Evolutionary conservation across 2,113 vertebrate species (phyloP).

Genomic region (Atlantisia rogersi): DNA sequence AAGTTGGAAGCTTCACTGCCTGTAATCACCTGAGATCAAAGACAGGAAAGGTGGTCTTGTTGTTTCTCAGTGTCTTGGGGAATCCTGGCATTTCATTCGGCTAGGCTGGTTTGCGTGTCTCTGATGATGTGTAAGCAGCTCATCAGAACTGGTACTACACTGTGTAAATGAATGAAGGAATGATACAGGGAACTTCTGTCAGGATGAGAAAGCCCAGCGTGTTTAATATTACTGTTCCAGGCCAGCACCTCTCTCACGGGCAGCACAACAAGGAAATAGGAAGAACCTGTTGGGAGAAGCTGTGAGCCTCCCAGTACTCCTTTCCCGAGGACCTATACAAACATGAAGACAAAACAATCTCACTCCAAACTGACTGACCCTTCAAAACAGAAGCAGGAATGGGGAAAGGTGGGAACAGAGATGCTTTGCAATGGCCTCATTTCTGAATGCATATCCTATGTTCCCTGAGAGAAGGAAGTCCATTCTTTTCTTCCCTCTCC

Average conservation of each 20-base stretch:
- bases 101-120: not conserved
- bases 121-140: not conserved
- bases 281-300: not conserved
- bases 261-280: too few species aligned
- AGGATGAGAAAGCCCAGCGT: not conserved
- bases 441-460: accelerated
- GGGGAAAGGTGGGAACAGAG: not conserved
- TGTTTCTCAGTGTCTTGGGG: not conserved
- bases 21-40: not conserved
- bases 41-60: not conserved
- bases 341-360: not conserved
- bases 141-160: not conserved
- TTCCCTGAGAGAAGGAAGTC: not conserved
- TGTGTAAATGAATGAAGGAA: not conserved
- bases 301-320: not conserved
- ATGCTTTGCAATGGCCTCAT: not conserved
- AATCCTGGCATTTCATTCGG: not conserved
- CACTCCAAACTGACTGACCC: not conserved
- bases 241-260: not conserved
- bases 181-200: not conserved
- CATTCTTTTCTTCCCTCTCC: not conserved
- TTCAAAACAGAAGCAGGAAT: not conserved
- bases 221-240: not conserved
- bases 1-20: not conserved
- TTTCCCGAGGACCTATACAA: not conserved